A percentile compares a stretch with the other conserved stretches of the same genome.
These are phyloP conservation scores for Cyanoliseus patagonus DNA, from an alignment of 2,113 vertebrate genomes.

Conservation along the genomic window DNA sequence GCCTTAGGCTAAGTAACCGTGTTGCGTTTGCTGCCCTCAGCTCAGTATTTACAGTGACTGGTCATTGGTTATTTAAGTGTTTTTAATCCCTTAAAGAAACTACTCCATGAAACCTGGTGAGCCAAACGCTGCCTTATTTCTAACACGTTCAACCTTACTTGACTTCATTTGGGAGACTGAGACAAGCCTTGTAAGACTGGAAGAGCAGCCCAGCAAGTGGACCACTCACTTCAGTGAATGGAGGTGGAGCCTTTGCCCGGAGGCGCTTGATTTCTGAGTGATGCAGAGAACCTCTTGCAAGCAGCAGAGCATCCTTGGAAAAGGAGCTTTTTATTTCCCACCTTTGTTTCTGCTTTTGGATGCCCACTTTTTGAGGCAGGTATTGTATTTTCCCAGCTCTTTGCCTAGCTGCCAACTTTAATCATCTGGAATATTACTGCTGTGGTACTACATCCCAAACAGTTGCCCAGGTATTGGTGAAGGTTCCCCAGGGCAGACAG, in stretches of 20 bases:
- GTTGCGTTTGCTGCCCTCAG: neutral
- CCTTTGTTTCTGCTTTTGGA: neutral
- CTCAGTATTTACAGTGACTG: neutral
- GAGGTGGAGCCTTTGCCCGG: neutral
- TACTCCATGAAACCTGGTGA: neutral
- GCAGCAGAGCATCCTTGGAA: neutral
- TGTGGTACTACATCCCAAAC: neutral
- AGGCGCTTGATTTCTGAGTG: neutral
- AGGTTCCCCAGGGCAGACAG: neutral
- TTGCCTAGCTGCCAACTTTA: neutral
- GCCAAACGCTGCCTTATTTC: neutral
- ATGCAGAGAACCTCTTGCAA: neutral
- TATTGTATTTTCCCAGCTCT: neutral
- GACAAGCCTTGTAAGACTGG: neutral
- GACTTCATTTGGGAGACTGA: neutral
- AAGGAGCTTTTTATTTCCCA: neutral
- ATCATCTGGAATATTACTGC: neutral
- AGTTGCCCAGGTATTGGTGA: neutral
- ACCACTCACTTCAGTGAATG: neutral
- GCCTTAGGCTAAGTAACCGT: neutral
- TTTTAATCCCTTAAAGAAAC: neutral
- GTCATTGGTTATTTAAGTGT: neutral
- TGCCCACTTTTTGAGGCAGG: neutral
- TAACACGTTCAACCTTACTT: neutral
- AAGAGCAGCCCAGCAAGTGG: rapidly evolving